Evolutionary conservation across 1,140 invertebrate genomes (phyloP), one percentile per base, ranked within the genome.

Genomic region (Caenorhabditis inopinata): DNA sequence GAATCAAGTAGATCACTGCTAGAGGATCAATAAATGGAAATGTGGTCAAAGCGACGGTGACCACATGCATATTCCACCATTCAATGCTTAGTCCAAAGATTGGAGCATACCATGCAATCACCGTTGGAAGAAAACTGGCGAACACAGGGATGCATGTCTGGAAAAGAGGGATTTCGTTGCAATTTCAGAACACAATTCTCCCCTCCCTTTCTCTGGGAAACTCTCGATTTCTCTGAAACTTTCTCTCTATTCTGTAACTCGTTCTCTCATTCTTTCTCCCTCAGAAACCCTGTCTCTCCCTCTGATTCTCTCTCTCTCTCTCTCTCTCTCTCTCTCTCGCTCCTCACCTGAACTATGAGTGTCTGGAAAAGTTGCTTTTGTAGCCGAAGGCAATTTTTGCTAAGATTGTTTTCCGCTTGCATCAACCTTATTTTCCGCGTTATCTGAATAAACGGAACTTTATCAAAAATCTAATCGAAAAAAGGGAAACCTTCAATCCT

Each of bases 31-130:
- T 68, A n/a, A 68, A 68, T 16, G 58, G 58, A 42, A 68, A 68
- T 38, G 58, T 32, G 0, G 58, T 32, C 14, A 68, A 18, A 9
- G 58, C 58, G 21, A 68, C 58, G 2, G 58, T 68, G n/a, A 32
- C 58, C 58, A 68, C 58, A 21, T 68, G 35, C n/a, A 25, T 68
- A 42, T 68, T 68, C 58, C 58, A 68, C 58, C 58, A 68, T 38
- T 68, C 58, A 29, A 68, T 68, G 14, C 21, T n/a, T 3, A 68
- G 21, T 7, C 1, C 32, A 7, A 68, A 68, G 11, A 68, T 68
- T 68, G 58, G 58, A 1, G 58, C 58, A 12, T 68, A 68, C 58
- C 58, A 68, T 9, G 58, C 35, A 7, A 68, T n/a, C 5, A 68
- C 58, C 16, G 58, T 68, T 21, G 58, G 58, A 0, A 68, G 58